These are phyloP conservation scores for Benthosema pterotum DNA, from an alignment of 2,797 vertebrate species.

Conservation along the genomic window DNA sequence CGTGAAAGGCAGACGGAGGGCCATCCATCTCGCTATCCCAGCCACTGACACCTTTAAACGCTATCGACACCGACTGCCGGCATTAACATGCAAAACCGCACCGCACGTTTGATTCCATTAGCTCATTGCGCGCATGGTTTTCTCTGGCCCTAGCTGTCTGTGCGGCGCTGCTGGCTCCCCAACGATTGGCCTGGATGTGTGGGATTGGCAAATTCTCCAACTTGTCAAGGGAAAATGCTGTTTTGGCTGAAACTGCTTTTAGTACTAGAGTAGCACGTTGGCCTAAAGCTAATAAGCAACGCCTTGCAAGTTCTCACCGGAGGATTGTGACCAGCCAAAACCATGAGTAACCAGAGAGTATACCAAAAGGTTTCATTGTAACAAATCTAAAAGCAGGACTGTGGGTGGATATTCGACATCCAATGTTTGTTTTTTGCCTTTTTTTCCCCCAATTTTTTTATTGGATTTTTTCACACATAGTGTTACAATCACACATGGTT, in stretches of 20 bases:
- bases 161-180: slow-evolving; percentile 57
- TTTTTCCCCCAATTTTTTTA: no score
- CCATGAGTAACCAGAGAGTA: no score
- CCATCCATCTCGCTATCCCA: slow-evolving; percentile 81
- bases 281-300: background rate
- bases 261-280: no score
- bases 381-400: no score
- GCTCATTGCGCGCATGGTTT: slow-evolving; percentile 66
- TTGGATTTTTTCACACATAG: no score
- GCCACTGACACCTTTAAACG: slow-evolving; percentile 79
- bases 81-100: slow-evolving; percentile 81
- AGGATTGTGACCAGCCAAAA: no score
- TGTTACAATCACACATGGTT: no score
- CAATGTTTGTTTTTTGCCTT: no score
- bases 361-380: no score
- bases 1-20: slow-evolving; percentile 77
- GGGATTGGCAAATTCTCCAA: slow-evolving; percentile 61
- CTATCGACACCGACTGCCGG: slow-evolving; percentile 75
- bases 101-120: slow-evolving; percentile 79
- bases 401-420: no score
- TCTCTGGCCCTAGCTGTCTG: slow-evolving; percentile 46
- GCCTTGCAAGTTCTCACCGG: background rate
- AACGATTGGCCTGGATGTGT: slow-evolving; percentile 61
- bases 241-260: slow-evolving; percentile 16
- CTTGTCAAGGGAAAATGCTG: slow-evolving; percentile 46